These are phyloP conservation scores for Stegastes partitus DNA, from an alignment of 2,113 vertebrate genomes.

Conservation along the genomic window DNA sequence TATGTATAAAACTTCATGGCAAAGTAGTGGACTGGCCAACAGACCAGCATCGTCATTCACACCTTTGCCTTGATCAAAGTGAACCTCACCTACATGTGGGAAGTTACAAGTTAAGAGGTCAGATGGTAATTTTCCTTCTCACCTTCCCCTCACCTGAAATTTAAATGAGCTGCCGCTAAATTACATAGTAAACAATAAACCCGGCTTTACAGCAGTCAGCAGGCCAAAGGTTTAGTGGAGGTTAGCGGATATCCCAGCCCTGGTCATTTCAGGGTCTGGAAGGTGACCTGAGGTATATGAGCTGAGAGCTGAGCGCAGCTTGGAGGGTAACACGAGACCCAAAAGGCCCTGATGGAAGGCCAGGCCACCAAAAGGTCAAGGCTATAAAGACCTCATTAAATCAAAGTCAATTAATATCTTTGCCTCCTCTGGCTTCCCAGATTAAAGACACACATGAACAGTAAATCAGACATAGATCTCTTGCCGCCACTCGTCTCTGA, in stretches of 20 bases:
- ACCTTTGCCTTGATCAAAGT: constrained; percentile 25
- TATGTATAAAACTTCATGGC: no score
- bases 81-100: background rate
- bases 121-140: constrained; percentile 31
- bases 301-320: constrained; percentile 21
- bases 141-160: constrained; percentile 29
- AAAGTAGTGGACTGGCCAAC: no score
- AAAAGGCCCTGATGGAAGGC: constrained; percentile 16
- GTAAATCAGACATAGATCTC: constrained; percentile 60
- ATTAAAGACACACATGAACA: constrained; percentile 61
- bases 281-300: constrained; percentile 48
- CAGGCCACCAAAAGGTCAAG: constrained; percentile 56
- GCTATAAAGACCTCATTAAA: constrained; percentile 68
- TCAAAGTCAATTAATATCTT: constrained; percentile 71
- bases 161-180: constrained; percentile 10
- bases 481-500: constrained; percentile 22
- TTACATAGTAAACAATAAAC: constrained; percentile 56
- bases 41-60: no score
- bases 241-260: constrained; percentile 42
- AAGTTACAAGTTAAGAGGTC: constrained; percentile 32
- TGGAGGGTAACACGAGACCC: constrained; percentile 58
- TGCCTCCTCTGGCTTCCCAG: constrained; percentile 24
- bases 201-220: constrained; percentile 35
- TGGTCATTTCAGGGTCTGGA: constrained; percentile 30
- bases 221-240: constrained; percentile 61